Conservation (phyloP, 2,113 vertebrate species). For the Miniopterus natalensis region DNA sequence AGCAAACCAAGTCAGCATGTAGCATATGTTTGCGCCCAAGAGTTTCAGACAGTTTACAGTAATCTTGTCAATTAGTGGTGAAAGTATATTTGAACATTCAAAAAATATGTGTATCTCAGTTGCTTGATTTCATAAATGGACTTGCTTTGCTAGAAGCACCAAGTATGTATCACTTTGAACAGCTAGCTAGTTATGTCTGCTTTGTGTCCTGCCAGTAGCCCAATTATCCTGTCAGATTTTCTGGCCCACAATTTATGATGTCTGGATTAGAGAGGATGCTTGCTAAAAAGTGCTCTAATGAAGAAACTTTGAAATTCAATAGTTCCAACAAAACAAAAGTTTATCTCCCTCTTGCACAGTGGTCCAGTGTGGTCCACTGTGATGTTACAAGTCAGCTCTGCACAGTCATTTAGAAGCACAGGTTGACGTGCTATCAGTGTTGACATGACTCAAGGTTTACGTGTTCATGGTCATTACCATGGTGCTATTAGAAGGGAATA, state of each 20-base stretch:
- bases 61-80: not conserved
- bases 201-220: not conserved
- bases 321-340: not conserved
- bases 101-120: not conserved
- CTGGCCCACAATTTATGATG: not conserved
- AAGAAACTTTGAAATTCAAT: not conserved
- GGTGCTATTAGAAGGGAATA: not conserved
- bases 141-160: not conserved
- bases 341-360: not conserved
- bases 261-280: not conserved
- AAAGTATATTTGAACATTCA: constrained; percentile 54
- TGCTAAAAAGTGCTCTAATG: not conserved
- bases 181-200: not conserved
- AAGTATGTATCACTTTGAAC: not conserved
- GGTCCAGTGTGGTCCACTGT: not conserved
- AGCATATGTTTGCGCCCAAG: not conserved
- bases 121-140: constrained; percentile 12
- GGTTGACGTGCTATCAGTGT: not conserved
- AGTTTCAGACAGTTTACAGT: constrained; percentile 25
- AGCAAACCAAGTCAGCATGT: constrained; percentile 24
- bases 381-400: not conserved
- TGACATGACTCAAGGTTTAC: not conserved
- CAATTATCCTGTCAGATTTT: not conserved
- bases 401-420: not conserved
- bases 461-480: not conserved